These are phyloP conservation scores for Micromesistius poutassou DNA, from an alignment of 2,797 vertebrate genomes.

Conservation along the genomic window DNA sequence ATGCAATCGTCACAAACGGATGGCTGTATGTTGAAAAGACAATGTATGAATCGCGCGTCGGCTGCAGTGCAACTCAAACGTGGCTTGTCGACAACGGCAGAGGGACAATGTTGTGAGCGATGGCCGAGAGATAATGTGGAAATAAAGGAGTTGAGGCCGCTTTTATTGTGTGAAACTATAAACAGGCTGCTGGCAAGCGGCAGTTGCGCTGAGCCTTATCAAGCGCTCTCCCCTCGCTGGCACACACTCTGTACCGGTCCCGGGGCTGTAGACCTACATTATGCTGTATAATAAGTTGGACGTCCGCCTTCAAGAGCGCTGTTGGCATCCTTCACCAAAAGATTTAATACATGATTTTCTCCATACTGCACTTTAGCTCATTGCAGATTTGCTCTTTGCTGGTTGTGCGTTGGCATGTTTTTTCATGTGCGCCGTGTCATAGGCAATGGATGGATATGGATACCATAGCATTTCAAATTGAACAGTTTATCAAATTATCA, in stretches of 20 bases:
- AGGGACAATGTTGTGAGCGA: neutral
- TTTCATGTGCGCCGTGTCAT: too few relatives aligned
- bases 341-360: too few relatives aligned
- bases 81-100: too few relatives aligned
- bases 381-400: too few relatives aligned
- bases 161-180: neutral
- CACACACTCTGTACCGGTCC: neutral
- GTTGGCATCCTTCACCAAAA: neutral
- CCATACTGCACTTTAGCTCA: neutral
- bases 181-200: neutral
- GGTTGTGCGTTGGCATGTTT: too few relatives aligned
- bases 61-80: too few relatives aligned
- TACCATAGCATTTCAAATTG: neutral
- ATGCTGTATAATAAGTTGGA: neutral
- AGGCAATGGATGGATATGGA: too few relatives aligned
- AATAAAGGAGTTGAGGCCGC: neutral
- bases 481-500: neutral
- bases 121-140: neutral
- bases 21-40: too few relatives aligned
- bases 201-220: neutral
- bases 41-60: too few relatives aligned
- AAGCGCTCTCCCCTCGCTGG: neutral
- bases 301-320: neutral
- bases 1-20: too few relatives aligned
- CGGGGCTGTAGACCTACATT: neutral